Evolutionary conservation across 64 coral and sea anemone genomes (phyloP).

Genomic region (Pachyseris speciosa): DNA sequence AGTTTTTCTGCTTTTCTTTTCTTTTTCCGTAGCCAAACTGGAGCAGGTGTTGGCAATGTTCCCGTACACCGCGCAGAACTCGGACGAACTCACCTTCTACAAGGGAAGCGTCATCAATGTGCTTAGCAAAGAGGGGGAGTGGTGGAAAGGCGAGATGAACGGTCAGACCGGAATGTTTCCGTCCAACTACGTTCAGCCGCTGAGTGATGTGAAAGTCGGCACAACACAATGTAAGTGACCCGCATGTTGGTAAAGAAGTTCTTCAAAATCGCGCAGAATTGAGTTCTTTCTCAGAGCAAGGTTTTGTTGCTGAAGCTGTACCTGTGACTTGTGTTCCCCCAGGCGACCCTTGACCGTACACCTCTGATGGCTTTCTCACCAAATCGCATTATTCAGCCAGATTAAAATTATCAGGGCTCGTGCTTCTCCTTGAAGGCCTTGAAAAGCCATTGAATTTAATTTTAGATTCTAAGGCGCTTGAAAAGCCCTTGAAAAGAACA

Average conservation of each 20-base stretch:
- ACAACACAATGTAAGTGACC: conserved; percentile 98
- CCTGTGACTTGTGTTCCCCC: no score
- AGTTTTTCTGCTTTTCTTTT: not conserved
- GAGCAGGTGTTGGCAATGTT: conserved; percentile 99
- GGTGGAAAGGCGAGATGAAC: conserved; percentile 99
- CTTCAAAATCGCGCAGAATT: not conserved
- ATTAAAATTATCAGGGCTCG: no score
- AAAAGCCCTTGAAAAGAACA: no score
- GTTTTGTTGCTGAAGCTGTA: not conserved
- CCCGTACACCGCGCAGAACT: conserved; percentile 83
- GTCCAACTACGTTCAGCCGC: conserved; percentile 89
- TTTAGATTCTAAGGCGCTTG: no score
- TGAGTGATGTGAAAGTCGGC: conserved; percentile 76
- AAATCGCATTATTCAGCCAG: no score
- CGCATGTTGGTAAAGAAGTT: no score
- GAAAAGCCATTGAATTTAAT: no score
- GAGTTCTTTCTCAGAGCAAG: not conserved
- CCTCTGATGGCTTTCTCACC: no score
- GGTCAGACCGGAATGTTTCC: conserved; percentile 98
- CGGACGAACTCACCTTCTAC: conserved; percentile 93
- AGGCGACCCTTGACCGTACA: no score
- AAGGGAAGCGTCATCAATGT: conserved; percentile 98
- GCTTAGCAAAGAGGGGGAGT: conserved; percentile 83
- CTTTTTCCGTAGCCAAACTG: conserved; percentile 46
- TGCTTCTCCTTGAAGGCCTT: no score